A percentile compares a stretch with the other conserved stretches of the same genome.
Evolutionary conservation across 2,797 vertebrate species (phyloP).

Genomic region (Telmatherina bonti): DNA sequence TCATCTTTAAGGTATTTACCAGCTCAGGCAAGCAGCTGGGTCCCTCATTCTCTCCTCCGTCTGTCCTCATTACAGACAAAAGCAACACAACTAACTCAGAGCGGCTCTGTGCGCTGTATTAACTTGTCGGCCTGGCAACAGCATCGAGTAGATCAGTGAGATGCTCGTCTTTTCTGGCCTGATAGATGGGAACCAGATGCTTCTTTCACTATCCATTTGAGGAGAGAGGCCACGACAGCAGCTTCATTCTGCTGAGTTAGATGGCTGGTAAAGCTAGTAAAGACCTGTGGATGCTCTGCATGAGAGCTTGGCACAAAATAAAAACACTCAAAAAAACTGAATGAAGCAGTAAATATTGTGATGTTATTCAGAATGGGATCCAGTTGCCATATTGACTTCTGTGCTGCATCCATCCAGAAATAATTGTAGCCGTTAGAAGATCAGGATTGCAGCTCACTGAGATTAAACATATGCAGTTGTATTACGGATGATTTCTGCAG

Average conservation of each 20-base stretch:
- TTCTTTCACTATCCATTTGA: conserved; percentile 29
- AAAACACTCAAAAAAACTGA: neutral
- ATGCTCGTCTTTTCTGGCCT: conserved; percentile 14
- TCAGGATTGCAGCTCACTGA: conserved; percentile 26
- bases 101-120: conserved; percentile 36
- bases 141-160: conserved; percentile 44
- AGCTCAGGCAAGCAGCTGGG: conserved; percentile 51
- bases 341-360: neutral
- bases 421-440: conserved; percentile 10
- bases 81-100: conserved; percentile 41
- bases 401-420: conserved; percentile 1
- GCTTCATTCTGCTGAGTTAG: conserved; percentile 13
- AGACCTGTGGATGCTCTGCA: neutral
- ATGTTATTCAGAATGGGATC: neutral
- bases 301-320: neutral
- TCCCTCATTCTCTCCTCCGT: conserved; percentile 46
- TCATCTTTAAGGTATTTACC: conserved; percentile 26
- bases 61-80: conserved; percentile 57
- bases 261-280: neutral
- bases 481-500: conserved; percentile 11
- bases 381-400: neutral
- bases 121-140: conserved; percentile 54
- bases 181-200: conserved; percentile 29
- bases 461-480: conserved; percentile 38
- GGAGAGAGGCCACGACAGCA: conserved; percentile 22